phyloP scores from a whole-genome alignment of 2,888 invertebrate genomes.

The Junonia oenone region DNA sequence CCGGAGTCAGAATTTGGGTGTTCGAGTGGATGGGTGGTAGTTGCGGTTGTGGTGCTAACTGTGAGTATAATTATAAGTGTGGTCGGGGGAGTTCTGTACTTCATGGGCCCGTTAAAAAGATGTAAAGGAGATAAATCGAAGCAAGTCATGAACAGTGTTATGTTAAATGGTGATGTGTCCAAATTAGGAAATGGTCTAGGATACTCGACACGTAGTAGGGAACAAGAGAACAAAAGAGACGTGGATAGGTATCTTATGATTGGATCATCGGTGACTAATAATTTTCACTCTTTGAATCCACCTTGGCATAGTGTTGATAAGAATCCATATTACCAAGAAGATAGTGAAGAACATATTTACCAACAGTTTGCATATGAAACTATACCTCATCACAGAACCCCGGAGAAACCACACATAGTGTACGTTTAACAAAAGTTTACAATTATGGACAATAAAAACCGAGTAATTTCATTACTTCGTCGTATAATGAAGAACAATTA shows the following conservation, averaged over 20 bases:
- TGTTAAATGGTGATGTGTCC: constrained; percentile 73
- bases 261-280: constrained; percentile 72
- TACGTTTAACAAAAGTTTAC: constrained; percentile 77
- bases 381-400: constrained; percentile 73
- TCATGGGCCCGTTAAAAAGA: constrained; percentile 73
- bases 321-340: constrained; percentile 70
- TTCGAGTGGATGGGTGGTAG: constrained; percentile 81
- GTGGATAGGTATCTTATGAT: constrained; percentile 76
- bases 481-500: constrained; percentile 45
- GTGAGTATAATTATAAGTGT: constrained; percentile 77
- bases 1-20: constrained; percentile 82
- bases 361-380: constrained; percentile 77
- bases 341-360: constrained; percentile 74
- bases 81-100: constrained; percentile 70
- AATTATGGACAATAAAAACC: constrained; percentile 59
- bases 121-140: constrained; percentile 76
- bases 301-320: constrained; percentile 76
- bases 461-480: constrained; percentile 58
- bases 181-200: constrained; percentile 73
- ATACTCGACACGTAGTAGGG: constrained; percentile 69
- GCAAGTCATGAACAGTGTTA: constrained; percentile 75
- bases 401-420: constrained; percentile 80
- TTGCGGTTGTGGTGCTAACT: constrained; percentile 72
- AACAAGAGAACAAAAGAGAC: constrained; percentile 69
- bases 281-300: constrained; percentile 72